Conservation (phyloP, 2,113 vertebrate species). For the Percina caprodes region DNA sequence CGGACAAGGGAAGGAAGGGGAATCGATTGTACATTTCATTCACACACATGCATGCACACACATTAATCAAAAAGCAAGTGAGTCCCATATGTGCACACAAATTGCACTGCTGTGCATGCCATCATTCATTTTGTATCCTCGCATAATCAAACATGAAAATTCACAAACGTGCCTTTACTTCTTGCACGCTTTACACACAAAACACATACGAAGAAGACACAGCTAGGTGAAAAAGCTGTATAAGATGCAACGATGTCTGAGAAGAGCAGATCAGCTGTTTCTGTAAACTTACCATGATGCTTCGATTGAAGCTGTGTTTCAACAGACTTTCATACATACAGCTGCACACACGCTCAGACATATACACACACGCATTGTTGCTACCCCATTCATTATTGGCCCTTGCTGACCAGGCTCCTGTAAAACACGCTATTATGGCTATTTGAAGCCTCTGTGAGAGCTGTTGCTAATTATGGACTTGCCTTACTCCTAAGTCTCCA, state of each 20-base stretch:
- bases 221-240: neutral
- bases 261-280: constrained; percentile 54
- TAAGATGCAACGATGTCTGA: constrained; percentile 21
- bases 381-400: constrained; percentile 35
- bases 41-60: constrained; percentile 69
- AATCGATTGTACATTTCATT: constrained; percentile 79
- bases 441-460: constrained; percentile 47
- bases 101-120: constrained; percentile 40
- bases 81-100: constrained; percentile 54
- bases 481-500: constrained; percentile 31
- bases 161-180: constrained; percentile 30
- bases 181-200: neutral
- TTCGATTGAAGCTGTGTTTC: constrained; percentile 17
- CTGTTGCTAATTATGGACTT: constrained; percentile 53
- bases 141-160: constrained; percentile 68
- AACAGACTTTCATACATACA: constrained; percentile 28
- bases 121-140: constrained; percentile 63
- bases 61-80: constrained; percentile 75
- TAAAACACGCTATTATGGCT: constrained; percentile 54
- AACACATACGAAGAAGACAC: constrained; percentile 17
- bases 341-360: constrained; percentile 1
- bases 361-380: constrained; percentile 21
- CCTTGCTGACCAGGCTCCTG: constrained; percentile 51
- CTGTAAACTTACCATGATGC: constrained; percentile 32
- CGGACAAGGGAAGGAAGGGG: constrained; percentile 59